Evolutionary conservation across 2,113 vertebrate genomes (phyloP).

Genomic region (Orcinus orca): DNA sequence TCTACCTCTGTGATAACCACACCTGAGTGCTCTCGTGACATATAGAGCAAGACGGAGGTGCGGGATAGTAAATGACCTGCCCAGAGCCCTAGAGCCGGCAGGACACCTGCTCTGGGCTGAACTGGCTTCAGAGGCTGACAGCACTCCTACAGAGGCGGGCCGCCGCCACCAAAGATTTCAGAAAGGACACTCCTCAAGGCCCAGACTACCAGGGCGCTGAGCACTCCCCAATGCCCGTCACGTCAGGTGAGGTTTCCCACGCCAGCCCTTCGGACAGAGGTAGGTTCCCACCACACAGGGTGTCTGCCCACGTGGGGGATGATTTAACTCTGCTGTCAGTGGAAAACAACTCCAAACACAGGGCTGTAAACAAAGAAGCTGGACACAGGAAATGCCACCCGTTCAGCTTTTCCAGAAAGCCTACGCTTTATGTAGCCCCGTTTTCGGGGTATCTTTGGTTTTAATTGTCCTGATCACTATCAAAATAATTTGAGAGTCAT

Average conservation of each 20-base stretch:
- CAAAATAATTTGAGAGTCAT: not conserved
- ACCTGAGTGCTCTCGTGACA: fast-evolving
- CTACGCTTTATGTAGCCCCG: fast-evolving
- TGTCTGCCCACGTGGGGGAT: fast-evolving
- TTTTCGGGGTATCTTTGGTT: not conserved
- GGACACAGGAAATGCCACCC: fast-evolving
- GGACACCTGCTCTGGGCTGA: not conserved
- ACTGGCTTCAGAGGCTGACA: not conserved
- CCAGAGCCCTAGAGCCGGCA: not conserved
- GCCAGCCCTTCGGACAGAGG: not conserved
- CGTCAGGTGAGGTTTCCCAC: fast-evolving
- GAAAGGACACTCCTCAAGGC: not conserved
- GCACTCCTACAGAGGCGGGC: fast-evolving
- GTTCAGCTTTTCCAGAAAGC: not conserved
- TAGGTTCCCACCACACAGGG: not conserved
- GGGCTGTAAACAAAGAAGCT: not conserved
- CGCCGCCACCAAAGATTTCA: no score
- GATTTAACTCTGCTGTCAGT: not conserved
- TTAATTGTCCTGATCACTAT: not conserved
- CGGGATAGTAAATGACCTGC: fast-evolving
- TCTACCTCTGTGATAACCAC: not conserved
- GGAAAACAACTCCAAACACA: not conserved
- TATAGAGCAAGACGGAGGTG: fast-evolving
- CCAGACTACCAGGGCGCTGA: not conserved
- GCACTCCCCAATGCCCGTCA: not conserved